Evolutionary conservation across 2,113 vertebrate species (phyloP).

Genomic region (Engraulis encrasicolus): DNA sequence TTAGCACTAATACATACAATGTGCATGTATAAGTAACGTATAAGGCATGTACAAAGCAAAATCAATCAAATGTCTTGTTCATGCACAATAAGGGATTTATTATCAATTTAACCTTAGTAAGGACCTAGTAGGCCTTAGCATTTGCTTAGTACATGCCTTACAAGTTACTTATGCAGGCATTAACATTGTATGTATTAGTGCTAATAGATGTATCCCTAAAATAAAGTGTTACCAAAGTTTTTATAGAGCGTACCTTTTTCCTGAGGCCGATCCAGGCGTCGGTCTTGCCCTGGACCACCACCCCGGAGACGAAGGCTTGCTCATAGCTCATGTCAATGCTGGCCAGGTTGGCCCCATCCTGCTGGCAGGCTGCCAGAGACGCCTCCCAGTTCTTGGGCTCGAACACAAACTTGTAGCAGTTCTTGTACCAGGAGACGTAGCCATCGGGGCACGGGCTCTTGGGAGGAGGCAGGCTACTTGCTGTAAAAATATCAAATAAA

Average conservation of each 20-base stretch:
- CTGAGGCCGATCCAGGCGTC: slow-evolving; percentile 78
- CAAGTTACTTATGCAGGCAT: too few relatives aligned
- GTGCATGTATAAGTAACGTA: too few relatives aligned
- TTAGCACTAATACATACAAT: too few relatives aligned
- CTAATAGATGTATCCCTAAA: too few relatives aligned
- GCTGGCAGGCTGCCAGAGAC: slow-evolving; percentile 62
- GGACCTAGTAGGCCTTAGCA: too few relatives aligned
- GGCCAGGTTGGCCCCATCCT: slow-evolving; percentile 68
- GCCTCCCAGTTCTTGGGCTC: slow-evolving; percentile 65
- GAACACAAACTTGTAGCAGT: slow-evolving; percentile 75
- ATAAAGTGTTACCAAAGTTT: too few relatives aligned
- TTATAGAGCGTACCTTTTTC: slow-evolving; percentile 63
- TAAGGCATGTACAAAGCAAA: too few relatives aligned
- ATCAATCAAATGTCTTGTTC: too few relatives aligned
- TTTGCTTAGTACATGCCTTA: too few relatives aligned
- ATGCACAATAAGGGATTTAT: too few relatives aligned
- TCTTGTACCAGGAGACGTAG: slow-evolving; percentile 74
- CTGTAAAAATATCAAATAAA: slow-evolving; percentile 49
- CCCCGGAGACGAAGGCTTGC: slow-evolving; percentile 75
- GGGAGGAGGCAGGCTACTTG: slow-evolving; percentile 65
- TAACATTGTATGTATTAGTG: too few relatives aligned
- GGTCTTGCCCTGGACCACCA: slow-evolving; percentile 59
- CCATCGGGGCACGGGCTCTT: slow-evolving; percentile 60
- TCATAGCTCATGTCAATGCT: slow-evolving; percentile 80
- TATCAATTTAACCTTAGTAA: too few relatives aligned